A percentile compares a stretch with the other conserved stretches of the same genome.
These are phyloP conservation scores for Colossoma macropomum DNA, from an alignment of 2,113 vertebrate genomes.

Conservation along the genomic window DNA sequence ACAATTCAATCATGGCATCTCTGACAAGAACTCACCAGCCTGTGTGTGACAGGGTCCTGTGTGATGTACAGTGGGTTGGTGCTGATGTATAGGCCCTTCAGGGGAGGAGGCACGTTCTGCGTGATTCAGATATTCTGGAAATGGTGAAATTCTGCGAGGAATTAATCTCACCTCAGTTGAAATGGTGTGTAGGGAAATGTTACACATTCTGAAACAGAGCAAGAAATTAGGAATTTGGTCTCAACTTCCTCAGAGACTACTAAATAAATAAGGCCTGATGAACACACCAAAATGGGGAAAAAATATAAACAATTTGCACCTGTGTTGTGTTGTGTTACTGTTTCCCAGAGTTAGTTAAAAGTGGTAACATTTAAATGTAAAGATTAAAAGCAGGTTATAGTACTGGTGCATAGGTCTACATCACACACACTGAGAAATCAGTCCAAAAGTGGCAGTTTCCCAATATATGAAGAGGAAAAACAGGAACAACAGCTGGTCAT, in stretches of 20 bases:
- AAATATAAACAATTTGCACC: not conserved
- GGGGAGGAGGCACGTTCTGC: conserved; percentile 67
- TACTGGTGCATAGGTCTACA: too few relatives aligned
- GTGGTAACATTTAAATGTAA: not conserved
- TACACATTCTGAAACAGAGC: conserved; percentile 40
- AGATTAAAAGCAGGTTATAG: too few relatives aligned
- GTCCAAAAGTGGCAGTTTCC: too few relatives aligned
- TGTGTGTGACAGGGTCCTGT: conserved; percentile 71
- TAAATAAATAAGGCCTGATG: not conserved
- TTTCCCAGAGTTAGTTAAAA: not conserved
- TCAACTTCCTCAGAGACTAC: not conserved
- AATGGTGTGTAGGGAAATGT: conserved; percentile 63
- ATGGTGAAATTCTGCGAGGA: conserved; percentile 55
- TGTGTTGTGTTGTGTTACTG: conserved; percentile 48
- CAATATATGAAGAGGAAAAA: too few relatives aligned
- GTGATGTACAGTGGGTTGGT: conserved; percentile 65
- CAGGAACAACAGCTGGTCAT: too few relatives aligned
- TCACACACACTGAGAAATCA: too few relatives aligned
- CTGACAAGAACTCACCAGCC: conserved; percentile 74
- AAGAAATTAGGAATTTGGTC: conserved; percentile 32
- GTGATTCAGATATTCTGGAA: conserved; percentile 70
- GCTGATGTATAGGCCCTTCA: conserved; percentile 77
- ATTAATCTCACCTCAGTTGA: conserved; percentile 60
- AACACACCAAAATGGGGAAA: not conserved
- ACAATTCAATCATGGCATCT: conserved; percentile 84